Percentiles rank a stretch among this genome's conserved stretches.
phyloP scores from a whole-genome alignment of 2,888 invertebrate genomes.

The Calameuta idolon region DNA sequence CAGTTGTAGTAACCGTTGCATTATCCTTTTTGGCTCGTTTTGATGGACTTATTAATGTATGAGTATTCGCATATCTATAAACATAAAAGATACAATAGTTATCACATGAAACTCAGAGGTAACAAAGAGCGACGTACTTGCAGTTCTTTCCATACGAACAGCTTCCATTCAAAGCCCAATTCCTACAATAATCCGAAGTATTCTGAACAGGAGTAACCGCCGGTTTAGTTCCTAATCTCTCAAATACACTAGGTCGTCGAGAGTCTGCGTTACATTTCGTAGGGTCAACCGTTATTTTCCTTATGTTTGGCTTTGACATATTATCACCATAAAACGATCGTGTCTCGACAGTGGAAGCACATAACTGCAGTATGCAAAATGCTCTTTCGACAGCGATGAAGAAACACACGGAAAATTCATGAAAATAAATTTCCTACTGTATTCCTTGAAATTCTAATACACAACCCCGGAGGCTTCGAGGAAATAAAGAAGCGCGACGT shows the following conservation, averaged over 20 bases:
- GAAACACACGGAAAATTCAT: background rate
- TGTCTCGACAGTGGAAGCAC: constrained; percentile 62
- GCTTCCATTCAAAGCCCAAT: constrained; percentile 82
- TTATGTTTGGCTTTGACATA: constrained; percentile 79
- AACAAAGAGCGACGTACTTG: constrained; percentile 68
- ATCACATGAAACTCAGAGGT: background rate
- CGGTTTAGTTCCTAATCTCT: constrained; percentile 83
- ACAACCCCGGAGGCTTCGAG: background rate
- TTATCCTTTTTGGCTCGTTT: constrained; percentile 79
- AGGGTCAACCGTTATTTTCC: constrained; percentile 82
- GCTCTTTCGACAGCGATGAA: constrained; percentile 14
- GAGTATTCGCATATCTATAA: constrained; percentile 74
- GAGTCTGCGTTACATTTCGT: constrained; percentile 76
- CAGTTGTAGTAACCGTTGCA: constrained; percentile 57
- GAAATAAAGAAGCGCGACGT: background rate
- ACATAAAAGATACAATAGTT: constrained; percentile 36
- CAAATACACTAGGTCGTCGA: constrained; percentile 84
- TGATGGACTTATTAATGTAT: constrained; percentile 81
- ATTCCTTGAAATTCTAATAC: background rate
- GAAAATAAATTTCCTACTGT: constrained; percentile 2
- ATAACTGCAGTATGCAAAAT: constrained; percentile 59
- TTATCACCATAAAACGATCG: constrained; percentile 67
- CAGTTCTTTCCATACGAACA: constrained; percentile 84
- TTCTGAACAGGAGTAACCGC: constrained; percentile 66
- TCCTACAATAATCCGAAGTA: constrained; percentile 77